Base-by-base conservation (phyloP, 2,113 vertebrate genomes). In the Pollachius pollachius region DNA sequence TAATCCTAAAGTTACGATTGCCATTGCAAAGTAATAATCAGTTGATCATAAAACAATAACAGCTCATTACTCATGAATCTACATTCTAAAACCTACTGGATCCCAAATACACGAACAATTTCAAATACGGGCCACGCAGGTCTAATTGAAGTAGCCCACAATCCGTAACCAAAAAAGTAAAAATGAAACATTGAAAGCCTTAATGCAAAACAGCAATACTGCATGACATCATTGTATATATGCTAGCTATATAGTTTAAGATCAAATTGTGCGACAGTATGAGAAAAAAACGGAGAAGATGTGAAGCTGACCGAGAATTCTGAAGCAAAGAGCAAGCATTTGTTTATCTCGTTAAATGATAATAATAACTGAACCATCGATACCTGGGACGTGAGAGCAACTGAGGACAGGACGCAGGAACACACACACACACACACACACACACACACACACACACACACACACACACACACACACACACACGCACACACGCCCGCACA, bases 391-490 rank as follows among this genome's bases (percentile, higher is more conserved):
- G 60, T 75, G 71, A 74, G 84, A 84, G 74, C 81, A 85, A 73
- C 8, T 75, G 68, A 86, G 76, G 84, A 84, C 79, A 89, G 12
- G 41, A 48, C 41, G 8, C 56, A 67, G 69, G 66, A 52, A 58
- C 1, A 61, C 72, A 52, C 34, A 7, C 54, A 21, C 75, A 61
- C 61, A 73, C 78, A 80, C 52, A 79, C 76, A 68, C 41, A 48
- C 41, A 9, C 41, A 13, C 69, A 78, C 67, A 62, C 58, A 64
- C 56, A 77, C 41, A 48, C 41, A 12, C 41, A 48, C 41, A 48
- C 41, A 48, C 41, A 13, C 41, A 13, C 41, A 48, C 41, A 13
- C 41, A 48, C 41, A 48, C 41, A 3, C 41, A 48, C 41, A 12
- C 41, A 13, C 37, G 9, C 6, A 41, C 37, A 11, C 37, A 41